Evolutionary conservation across 2,797 vertebrate genomes (phyloP).

Genomic region (Anguilla megastoma): DNA sequence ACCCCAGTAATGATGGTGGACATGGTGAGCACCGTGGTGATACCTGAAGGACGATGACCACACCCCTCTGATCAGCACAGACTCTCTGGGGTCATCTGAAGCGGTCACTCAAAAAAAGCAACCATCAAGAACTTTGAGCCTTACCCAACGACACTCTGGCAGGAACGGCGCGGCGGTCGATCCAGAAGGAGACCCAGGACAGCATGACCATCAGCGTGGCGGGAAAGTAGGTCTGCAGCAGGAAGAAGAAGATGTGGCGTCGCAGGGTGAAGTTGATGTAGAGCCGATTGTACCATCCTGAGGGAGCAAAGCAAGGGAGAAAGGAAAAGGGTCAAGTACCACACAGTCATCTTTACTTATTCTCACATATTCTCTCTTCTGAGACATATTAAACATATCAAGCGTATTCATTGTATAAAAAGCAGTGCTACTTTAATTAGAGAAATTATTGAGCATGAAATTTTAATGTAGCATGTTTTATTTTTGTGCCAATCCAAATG

Average conservation of each 20-base stretch:
- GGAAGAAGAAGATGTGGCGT: conserved; percentile 94
- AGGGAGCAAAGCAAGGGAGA: conserved; percentile 40
- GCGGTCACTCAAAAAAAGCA: background rate
- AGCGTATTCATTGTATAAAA: background rate
- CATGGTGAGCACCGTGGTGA: conserved; percentile 79
- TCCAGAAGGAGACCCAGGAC: conserved; percentile 99
- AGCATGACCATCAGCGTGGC: conserved; percentile 94
- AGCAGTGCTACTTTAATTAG: background rate
- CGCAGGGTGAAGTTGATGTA: conserved; percentile 94
- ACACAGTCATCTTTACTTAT: background rate
- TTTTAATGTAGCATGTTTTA: background rate
- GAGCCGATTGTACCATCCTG: conserved; percentile 96
- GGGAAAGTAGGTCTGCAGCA: conserved; percentile 94
- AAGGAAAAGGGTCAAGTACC: background rate
- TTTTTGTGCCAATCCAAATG: background rate
- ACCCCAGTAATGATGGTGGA: conserved; percentile 81
- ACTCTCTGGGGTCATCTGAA: background rate
- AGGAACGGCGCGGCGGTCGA: conserved; percentile 87
- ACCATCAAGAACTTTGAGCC: conserved; percentile 16
- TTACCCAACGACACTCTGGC: conserved; percentile 90
- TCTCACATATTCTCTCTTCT: background rate
- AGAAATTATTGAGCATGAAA: no score
- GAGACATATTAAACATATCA: background rate
- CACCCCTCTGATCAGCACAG: background rate
- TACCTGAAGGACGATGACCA: conserved; percentile 59